Percentiles rank a stretch among this genome's conserved stretches.
These are phyloP conservation scores for Pomatostomus ruficeps DNA, from an alignment of 2,113 vertebrate species.

Conservation along the genomic window DNA sequence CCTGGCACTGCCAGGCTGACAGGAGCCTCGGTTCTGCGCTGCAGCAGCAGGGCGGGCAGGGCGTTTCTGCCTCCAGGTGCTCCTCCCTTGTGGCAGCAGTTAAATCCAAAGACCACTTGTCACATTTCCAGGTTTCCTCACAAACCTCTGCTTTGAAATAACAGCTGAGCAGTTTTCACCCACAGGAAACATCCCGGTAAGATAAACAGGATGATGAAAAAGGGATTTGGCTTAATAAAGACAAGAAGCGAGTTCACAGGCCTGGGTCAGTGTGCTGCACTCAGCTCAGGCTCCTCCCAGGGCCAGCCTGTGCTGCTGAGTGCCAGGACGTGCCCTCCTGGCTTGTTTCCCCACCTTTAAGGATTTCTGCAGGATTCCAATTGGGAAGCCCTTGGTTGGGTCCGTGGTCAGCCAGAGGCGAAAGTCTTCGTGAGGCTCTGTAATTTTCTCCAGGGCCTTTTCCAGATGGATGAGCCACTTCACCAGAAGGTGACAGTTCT, in stretches of 20 bases:
- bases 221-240: neutral
- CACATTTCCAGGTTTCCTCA: neutral
- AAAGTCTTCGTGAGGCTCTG: slow-evolving; percentile 84
- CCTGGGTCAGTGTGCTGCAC: neutral
- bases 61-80: neutral
- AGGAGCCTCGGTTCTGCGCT: neutral
- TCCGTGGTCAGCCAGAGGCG: slow-evolving; percentile 97
- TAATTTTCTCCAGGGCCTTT: slow-evolving; percentile 86
- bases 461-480: slow-evolving; percentile 91
- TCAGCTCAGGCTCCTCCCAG: neutral
- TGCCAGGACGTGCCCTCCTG: neutral
- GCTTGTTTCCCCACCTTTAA: slow-evolving; percentile 73
- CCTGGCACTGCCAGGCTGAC: neutral
- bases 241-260: neutral
- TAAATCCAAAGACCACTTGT: neutral
- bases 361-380: slow-evolving; percentile 92
- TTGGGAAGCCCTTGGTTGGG: slow-evolving; percentile 86
- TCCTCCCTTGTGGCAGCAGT: neutral
- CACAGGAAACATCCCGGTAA: neutral
- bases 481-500: slow-evolving; percentile 94
- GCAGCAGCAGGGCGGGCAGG: neutral
- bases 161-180: neutral
- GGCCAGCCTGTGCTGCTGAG: neutral
- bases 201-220: neutral
- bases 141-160: neutral